A percentile compares a stretch with the other conserved stretches of the same genome.
phyloP scores from a whole-genome alignment of 2,113 vertebrate species.

The Thinocorus orbignyianus region DNA sequence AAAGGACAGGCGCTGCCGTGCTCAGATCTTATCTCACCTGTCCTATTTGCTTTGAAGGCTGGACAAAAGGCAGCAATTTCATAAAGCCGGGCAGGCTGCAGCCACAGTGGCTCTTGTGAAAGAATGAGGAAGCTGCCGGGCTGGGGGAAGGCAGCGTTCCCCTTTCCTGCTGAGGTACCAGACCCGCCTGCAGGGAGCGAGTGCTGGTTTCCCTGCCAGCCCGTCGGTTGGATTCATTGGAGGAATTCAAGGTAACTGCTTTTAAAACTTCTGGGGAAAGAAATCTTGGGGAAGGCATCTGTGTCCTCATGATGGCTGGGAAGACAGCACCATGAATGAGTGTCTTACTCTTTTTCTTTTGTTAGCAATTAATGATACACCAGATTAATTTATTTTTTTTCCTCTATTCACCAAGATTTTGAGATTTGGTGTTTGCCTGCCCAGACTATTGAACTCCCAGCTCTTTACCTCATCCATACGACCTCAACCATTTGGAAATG shows the following conservation, averaged over 20 bases:
- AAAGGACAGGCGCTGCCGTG: neutral
- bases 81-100: neutral
- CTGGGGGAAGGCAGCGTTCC: neutral
- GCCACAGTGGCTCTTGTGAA: neutral
- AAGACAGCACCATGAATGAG: neutral
- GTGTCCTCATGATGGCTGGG: accelerated
- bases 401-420: neutral
- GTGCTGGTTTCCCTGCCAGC: neutral
- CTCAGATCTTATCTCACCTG: slow-evolving; percentile 4
- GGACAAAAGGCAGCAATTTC: slow-evolving; percentile 45
- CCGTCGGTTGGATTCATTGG: neutral
- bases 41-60: slow-evolving; percentile 46
- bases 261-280: neutral
- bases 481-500: neutral
- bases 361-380: neutral
- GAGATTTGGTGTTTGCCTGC: neutral
- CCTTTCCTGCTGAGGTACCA: neutral
- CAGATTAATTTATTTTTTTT: too few species aligned
- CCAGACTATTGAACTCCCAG: neutral
- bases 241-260: slow-evolving; percentile 10
- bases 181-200: neutral
- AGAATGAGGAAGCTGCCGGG: slow-evolving; percentile 27
- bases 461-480: accelerated
- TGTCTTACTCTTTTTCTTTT: neutral
- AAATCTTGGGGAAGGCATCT: neutral